Base-by-base conservation (phyloP, 1,140 invertebrate species). In the Neodiprion pinetum region DNA sequence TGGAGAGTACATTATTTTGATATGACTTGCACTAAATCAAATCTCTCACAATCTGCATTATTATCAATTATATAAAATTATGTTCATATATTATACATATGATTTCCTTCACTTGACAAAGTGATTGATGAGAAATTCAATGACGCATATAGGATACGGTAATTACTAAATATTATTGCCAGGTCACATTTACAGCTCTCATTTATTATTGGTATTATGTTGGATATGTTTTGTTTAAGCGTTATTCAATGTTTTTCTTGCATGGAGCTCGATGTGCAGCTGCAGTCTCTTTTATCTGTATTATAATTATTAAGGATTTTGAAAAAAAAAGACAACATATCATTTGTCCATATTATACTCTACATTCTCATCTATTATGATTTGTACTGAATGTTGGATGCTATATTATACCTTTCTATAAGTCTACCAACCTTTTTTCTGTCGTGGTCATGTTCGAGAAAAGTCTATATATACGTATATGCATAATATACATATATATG, bases 261-360 rank as follows among this genome's bases (percentile, higher is more conserved):
- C 87, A 88, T 88, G 87, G 83, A 85, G 84, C 86, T 88, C 87
- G 83, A 87, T 88, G 86, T 88, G 85, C 87, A 88, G 86, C 85
- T 84, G 83, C 86, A 87, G 74, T 86, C 82, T 86, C 78, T 87
- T 80, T 82, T 85, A 83, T 84, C 81, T 84, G 82, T 85, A 80
- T 82, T 83, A 84, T 82, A 83, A 80, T 81, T 76, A 78, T 75
- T 72, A 67, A 53, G 72, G 47, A 67, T 2, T 70, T 67, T 74
- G 49, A 66, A 67, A 47, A 8, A 65, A 72, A 66, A 72, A 40
- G 73, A 70, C 73, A 73, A 75, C 69, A 67, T 73, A 74, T 74
- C 75, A 21, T 75, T 75, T 67, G 68, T n/a, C 73, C 50, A 76
- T 73, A 76, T 71, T 73, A 76, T 71, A 73, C 70, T 50, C 48